Evolutionary conservation across 1,140 invertebrate species (phyloP).

Genomic region (Saccostrea echinata): DNA sequence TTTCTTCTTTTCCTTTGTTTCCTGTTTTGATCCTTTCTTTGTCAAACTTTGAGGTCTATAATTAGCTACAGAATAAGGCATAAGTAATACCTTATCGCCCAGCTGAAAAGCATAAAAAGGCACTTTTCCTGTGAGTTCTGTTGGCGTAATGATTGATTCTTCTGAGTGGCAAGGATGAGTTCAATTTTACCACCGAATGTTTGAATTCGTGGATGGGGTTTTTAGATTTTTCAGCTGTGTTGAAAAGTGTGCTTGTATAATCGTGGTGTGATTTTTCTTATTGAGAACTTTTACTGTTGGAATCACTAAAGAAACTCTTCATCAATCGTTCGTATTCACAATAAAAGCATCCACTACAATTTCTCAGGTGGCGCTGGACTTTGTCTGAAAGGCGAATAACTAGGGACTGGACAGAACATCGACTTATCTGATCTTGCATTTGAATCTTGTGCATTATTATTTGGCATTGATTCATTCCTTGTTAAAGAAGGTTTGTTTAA

Average conservation of each 20-base stretch:
- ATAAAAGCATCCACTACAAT: constrained; percentile 5
- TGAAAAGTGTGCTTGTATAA: not conserved
- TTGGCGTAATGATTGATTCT: not conserved
- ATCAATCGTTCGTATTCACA: constrained; percentile 6
- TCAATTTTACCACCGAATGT: not conserved
- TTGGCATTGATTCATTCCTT: not conserved
- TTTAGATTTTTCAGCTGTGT: not conserved
- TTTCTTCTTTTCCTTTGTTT: not conserved
- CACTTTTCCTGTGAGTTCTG: not conserved
- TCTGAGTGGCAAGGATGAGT: not conserved
- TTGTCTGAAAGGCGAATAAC: not conserved
- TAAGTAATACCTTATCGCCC: not conserved
- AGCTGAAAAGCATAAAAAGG: constrained; percentile 15
- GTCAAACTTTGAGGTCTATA: not conserved
- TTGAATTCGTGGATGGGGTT: not conserved
- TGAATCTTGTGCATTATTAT: not conserved
- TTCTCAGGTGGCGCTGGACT: not conserved
- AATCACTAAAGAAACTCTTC: not conserved
- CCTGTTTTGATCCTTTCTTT: not conserved
- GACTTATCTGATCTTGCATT: not conserved
- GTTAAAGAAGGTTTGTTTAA: not conserved
- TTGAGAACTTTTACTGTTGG: not conserved
- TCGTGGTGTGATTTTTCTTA: not conserved
- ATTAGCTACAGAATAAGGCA: not conserved
- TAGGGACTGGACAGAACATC: not conserved